Evolutionary conservation across 2,888 invertebrate genomes (phyloP).

Genomic region (Tenthredo amoena): DNA sequence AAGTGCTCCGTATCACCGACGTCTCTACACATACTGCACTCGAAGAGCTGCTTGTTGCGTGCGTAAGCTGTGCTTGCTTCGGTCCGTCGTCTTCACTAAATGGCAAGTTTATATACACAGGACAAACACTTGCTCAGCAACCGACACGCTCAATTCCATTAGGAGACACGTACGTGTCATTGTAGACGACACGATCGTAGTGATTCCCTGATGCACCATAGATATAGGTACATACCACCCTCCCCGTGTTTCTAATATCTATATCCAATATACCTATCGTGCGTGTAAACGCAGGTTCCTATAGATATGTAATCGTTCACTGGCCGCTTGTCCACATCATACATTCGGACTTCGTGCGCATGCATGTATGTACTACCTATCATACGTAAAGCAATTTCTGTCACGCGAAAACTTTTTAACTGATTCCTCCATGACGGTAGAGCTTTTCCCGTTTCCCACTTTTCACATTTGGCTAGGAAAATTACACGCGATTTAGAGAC

Average conservation of each 20-base stretch:
- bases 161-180: constrained; percentile 37
- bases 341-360: not conserved
- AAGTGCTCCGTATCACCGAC: not conserved
- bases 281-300: not conserved
- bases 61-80: not conserved
- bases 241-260: constrained; percentile 12
- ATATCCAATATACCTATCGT: constrained; percentile 21
- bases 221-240: not conserved
- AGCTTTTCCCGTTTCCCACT: not conserved
- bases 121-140: not conserved
- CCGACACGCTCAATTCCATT: constrained; percentile 50
- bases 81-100: constrained; percentile 9
- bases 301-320: not conserved
- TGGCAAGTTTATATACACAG: constrained; percentile 36
- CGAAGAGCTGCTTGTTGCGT: constrained; percentile 30
- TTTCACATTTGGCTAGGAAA: not conserved
- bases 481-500: not conserved
- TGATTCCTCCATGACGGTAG: not conserved
- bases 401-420: constrained; percentile 23
- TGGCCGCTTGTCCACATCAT: not conserved
- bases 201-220: constrained; percentile 40
- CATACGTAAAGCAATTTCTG: not conserved
- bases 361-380: not conserved
- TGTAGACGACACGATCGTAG: constrained; percentile 37
- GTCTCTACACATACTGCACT: not conserved